Conservation (phyloP, 2,888 invertebrate genomes). For the Leptopilina drosophilae region DNA sequence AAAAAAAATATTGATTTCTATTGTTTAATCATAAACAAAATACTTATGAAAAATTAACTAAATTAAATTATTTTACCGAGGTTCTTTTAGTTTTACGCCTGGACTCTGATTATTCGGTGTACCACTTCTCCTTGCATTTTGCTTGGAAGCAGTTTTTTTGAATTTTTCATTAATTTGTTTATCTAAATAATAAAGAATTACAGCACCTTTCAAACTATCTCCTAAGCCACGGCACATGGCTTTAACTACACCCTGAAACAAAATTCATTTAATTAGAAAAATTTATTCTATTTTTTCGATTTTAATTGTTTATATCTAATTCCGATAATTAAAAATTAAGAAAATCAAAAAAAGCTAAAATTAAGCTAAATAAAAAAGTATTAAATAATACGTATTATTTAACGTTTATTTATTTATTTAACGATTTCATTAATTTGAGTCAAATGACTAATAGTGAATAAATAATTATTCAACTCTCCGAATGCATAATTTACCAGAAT, state of each 20-base stretch:
- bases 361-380: too few relatives aligned
- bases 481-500: not conserved
- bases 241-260: conserved; percentile 82
- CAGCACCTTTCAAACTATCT: conserved; percentile 88
- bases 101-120: conserved; percentile 77
- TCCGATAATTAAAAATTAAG: not conserved
- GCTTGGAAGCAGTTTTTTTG: conserved; percentile 79
- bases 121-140: conserved; percentile 77
- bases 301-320: not conserved
- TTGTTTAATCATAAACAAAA: too few relatives aligned
- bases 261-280: conserved; percentile 26
- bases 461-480: not conserved
- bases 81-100: conserved; percentile 74
- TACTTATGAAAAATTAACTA: too few relatives aligned
- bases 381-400: too few relatives aligned
- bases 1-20: too few relatives aligned
- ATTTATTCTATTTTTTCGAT: not conserved
- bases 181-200: conserved; percentile 87
- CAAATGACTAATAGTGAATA: too few relatives aligned
- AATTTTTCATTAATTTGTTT: conserved; percentile 85
- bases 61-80: conserved; percentile 77
- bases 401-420: too few relatives aligned
- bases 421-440: too few relatives aligned
- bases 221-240: conserved; percentile 85
- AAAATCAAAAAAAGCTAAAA: too few relatives aligned